A percentile compares a stretch with the other conserved stretches of the same genome.
Conservation (phyloP, 2,797 vertebrate genomes). For the Orestias chungarensis region DNA sequence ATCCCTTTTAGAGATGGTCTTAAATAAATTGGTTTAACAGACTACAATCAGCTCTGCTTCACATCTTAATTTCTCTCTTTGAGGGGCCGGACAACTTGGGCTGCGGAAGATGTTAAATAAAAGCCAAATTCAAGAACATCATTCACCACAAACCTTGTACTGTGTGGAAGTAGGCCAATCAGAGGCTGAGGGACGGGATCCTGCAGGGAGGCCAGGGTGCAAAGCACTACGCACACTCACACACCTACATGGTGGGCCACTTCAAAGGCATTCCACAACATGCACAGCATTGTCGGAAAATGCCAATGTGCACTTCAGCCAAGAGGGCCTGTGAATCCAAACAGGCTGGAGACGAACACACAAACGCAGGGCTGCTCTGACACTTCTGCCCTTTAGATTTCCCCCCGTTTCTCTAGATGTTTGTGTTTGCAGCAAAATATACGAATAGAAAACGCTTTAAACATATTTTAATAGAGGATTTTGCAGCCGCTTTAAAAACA, state of each 20-base stretch:
- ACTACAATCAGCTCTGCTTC: neutral
- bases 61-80: slow-evolving; percentile 14
- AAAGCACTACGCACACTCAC: slow-evolving; percentile 28
- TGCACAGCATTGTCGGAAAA: slow-evolving; percentile 78
- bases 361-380: slow-evolving; percentile 22
- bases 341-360: slow-evolving; percentile 44
- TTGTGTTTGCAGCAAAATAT: too few species aligned
- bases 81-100: slow-evolving; percentile 26
- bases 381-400: slow-evolving; percentile 3
- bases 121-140: too few species aligned
- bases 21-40: neutral
- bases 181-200: slow-evolving; percentile 60
- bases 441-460: slow-evolving; percentile 16
- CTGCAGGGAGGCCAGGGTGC: slow-evolving; percentile 43
- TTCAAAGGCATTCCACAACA: slow-evolving; percentile 83
- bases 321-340: slow-evolving; percentile 62
- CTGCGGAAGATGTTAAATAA: slow-evolving; percentile 27
- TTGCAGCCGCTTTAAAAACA: slow-evolving; percentile 59
- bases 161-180: slow-evolving; percentile 63
- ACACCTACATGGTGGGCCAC: slow-evolving; percentile 78
- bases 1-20: neutral
- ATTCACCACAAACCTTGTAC: slow-evolving; percentile 47
- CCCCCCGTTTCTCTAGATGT: neutral
- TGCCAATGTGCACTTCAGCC: slow-evolving; percentile 72
- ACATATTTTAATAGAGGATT: slow-evolving; percentile 63